A percentile compares a stretch with the other conserved stretches of the same genome.
These are phyloP conservation scores for Periphyllus acericola DNA, from an alignment of 2,888 invertebrate genomes.

Conservation along the genomic window DNA sequence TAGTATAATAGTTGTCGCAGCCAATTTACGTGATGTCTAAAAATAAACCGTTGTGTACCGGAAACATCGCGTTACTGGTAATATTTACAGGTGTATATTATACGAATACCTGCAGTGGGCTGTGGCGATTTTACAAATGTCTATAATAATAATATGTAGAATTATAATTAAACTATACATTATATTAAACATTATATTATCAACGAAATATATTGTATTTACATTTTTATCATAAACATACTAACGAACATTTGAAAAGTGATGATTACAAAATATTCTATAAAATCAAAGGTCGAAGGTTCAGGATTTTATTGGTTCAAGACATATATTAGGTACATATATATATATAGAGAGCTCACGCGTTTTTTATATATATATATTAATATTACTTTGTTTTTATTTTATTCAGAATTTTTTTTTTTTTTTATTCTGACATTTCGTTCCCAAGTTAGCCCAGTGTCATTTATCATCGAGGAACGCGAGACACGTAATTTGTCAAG, in stretches of 20 bases:
- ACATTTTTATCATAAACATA: too few species aligned
- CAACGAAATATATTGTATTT: too few species aligned
- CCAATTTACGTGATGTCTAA: slow-evolving; percentile 47
- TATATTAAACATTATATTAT: too few species aligned
- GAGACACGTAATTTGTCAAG: slow-evolving; percentile 61
- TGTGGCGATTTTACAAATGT: too few species aligned
- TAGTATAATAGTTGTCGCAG: slow-evolving; percentile 35
- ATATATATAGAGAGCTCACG: background rate
- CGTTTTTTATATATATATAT: background rate
- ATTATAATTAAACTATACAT: too few species aligned
- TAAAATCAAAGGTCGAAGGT: background rate
- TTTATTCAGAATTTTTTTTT: slow-evolving; percentile 17
- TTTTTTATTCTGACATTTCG: slow-evolving; percentile 22
- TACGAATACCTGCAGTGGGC: too few species aligned
- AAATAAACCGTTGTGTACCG: slow-evolving; percentile 43
- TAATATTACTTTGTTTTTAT: background rate
- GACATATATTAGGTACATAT: background rate
- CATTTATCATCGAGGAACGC: slow-evolving; percentile 60
- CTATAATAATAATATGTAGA: too few species aligned
- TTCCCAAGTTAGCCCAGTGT: slow-evolving; percentile 19
- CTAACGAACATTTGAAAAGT: too few species aligned
- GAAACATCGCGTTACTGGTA: slow-evolving; percentile 29
- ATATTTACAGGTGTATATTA: slow-evolving; percentile 6
- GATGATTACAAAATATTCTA: too few species aligned
- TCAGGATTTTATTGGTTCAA: slow-evolving; percentile 11